Percentiles rank a stretch among this genome's conserved stretches.
These are phyloP conservation scores for Catamblyrhynchus diadema DNA, from an alignment of 2,797 vertebrate genomes.

Conservation along the genomic window DNA sequence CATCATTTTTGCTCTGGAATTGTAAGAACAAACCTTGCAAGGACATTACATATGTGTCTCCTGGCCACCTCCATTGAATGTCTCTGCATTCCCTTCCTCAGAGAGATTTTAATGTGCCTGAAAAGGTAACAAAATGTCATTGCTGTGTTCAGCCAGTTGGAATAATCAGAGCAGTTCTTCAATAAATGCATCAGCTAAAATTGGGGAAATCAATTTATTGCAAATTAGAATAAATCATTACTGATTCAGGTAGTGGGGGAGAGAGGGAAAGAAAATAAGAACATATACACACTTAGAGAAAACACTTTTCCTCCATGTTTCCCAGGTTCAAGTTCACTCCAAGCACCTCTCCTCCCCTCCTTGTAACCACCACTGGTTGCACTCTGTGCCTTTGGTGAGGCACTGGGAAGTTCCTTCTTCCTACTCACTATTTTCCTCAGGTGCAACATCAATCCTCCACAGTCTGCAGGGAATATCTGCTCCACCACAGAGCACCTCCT, in stretches of 20 bases:
- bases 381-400: background rate
- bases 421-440: background rate
- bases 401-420: background rate
- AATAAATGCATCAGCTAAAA: background rate
- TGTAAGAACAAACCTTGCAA: background rate
- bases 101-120: slow-evolving; percentile 32
- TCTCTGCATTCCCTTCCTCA: slow-evolving; percentile 1
- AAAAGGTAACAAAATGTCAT: slow-evolving; percentile 6
- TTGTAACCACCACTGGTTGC: background rate
- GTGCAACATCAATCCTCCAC: background rate
- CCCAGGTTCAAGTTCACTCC: background rate
- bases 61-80: background rate
- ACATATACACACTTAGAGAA: background rate
- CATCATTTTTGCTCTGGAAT: background rate
- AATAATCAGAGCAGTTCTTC: background rate
- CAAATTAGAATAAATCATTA: background rate
- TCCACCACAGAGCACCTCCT: background rate
- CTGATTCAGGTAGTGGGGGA: background rate
- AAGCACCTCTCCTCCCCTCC: background rate
- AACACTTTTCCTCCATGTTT: background rate
- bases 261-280: background rate
- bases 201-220: background rate
- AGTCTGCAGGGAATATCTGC: background rate
- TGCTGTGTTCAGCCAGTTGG: background rate
- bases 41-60: background rate